These are phyloP conservation scores for Macrotus californicus DNA, from an alignment of 2,113 vertebrate species.

Conservation along the genomic window DNA sequence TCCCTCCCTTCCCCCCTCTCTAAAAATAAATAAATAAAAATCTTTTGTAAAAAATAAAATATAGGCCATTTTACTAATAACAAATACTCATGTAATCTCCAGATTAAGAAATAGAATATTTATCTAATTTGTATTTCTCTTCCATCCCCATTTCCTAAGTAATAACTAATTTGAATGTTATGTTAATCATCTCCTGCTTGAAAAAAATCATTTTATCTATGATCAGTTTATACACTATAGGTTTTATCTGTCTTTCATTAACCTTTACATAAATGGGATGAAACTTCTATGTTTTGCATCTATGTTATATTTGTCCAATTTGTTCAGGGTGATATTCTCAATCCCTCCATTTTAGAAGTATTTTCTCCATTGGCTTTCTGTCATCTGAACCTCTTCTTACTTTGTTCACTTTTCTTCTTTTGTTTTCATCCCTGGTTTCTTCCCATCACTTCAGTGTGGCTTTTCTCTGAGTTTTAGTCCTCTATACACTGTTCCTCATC, in stretches of 20 bases:
- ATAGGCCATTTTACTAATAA: not conserved
- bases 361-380: not conserved
- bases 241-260: not conserved
- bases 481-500: not conserved
- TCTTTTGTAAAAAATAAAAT: not conserved
- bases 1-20: no score
- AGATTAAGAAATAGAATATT: slow-evolving; percentile 9
- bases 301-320: not conserved
- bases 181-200: not conserved
- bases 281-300: not conserved
- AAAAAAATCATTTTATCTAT: not conserved
- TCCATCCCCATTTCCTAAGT: not conserved
- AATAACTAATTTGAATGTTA: not conserved
- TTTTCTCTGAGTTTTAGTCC: not conserved
- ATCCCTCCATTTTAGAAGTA: not conserved
- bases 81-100: not conserved
- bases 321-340: not conserved
- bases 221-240: not conserved
- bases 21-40: no score
- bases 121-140: not conserved
- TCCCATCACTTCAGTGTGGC: not conserved
- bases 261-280: not conserved
- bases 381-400: not conserved
- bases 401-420: not conserved
- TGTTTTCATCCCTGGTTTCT: not conserved